Conservation (phyloP, 2,888 invertebrate genomes). For the Drosophila sordidapex region DNA sequence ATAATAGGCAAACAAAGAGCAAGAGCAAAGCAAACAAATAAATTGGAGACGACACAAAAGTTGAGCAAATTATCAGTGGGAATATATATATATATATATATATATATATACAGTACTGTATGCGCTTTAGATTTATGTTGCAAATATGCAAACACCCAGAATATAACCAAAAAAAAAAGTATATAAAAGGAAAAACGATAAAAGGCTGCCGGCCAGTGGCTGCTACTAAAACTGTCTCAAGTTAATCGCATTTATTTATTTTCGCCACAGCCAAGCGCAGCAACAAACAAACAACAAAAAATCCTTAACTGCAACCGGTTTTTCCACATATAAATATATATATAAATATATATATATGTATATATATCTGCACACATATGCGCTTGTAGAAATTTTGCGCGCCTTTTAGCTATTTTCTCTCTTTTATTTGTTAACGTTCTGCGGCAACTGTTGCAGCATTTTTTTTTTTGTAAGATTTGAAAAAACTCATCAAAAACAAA, state of each 20-base stretch:
- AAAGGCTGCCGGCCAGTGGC: constrained; percentile 31
- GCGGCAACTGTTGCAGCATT: constrained; percentile 52
- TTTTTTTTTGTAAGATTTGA: constrained; percentile 46
- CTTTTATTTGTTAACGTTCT: constrained; percentile 46
- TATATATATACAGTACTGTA: constrained; percentile 24
- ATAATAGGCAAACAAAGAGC: constrained; percentile 18
- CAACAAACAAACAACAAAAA: constrained; percentile 27
- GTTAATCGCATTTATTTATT: constrained; percentile 82
- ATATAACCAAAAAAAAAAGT: constrained; percentile 3
- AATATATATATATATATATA: constrained; percentile 14
- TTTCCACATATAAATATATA: constrained; percentile 54
- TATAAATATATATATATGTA: background rate
- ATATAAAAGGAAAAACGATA: constrained; percentile 19
- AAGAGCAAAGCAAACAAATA: constrained; percentile 4
- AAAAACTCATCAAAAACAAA: constrained; percentile 76
- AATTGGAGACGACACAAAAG: constrained; percentile 17
- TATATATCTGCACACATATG: constrained; percentile 3
- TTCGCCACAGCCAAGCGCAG: constrained; percentile 67
- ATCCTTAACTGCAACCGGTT: constrained; percentile 76
- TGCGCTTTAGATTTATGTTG: constrained; percentile 61
- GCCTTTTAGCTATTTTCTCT: constrained; percentile 77
- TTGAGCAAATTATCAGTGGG: constrained; percentile 33
- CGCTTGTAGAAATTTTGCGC: constrained; percentile 67
- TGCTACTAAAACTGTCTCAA: constrained; percentile 77
- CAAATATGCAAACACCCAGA: constrained; percentile 44